These are phyloP conservation scores for Hippocampus zosterae DNA, from an alignment of 2,113 vertebrate genomes.

Conservation along the genomic window DNA sequence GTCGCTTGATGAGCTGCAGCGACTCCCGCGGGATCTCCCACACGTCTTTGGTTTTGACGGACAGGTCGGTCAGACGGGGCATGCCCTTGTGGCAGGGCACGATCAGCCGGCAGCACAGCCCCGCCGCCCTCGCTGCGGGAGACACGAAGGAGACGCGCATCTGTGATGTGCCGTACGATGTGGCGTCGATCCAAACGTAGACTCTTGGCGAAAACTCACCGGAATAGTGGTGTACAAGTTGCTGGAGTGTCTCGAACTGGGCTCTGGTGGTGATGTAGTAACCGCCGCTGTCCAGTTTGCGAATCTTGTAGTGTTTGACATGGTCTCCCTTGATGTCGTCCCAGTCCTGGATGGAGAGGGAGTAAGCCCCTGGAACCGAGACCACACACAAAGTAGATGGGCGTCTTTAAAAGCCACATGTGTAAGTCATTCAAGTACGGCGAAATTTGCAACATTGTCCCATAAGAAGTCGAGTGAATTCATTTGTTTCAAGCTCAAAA, in stretches of 20 bases:
- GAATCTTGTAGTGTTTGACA: slow-evolving; percentile 98
- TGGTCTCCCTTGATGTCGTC: slow-evolving; percentile 98
- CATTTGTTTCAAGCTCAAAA: too few relatives aligned
- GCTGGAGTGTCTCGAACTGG: slow-evolving; percentile 97
- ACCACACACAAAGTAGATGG: not conserved
- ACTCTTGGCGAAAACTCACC: slow-evolving; percentile 69
- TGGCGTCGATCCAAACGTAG: not conserved
- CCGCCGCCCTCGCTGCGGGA: slow-evolving; percentile 88
- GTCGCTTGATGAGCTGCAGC: slow-evolving; percentile 98
- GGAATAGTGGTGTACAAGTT: slow-evolving; percentile 97
- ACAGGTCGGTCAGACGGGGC: slow-evolving; percentile 98
- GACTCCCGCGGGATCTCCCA: slow-evolving; percentile 99
- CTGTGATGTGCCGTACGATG: not conserved
- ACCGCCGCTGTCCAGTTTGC: slow-evolving; percentile 95
- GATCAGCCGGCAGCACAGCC: slow-evolving; percentile 96
- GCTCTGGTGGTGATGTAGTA: slow-evolving; percentile 98
- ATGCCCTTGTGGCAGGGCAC: slow-evolving; percentile 99
- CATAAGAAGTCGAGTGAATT: too few relatives aligned
- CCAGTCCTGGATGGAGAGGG: slow-evolving; percentile 98
- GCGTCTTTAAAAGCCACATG: too few relatives aligned
- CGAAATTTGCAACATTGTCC: not conserved
- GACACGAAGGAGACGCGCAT: not conserved
- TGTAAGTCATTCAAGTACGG: not conserved
- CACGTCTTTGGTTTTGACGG: slow-evolving; percentile 99
- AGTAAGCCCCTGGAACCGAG: slow-evolving; percentile 85